These are phyloP conservation scores for Parotocinclus haroldoi DNA, from an alignment of 2,797 vertebrate species.

Conservation along the genomic window DNA sequence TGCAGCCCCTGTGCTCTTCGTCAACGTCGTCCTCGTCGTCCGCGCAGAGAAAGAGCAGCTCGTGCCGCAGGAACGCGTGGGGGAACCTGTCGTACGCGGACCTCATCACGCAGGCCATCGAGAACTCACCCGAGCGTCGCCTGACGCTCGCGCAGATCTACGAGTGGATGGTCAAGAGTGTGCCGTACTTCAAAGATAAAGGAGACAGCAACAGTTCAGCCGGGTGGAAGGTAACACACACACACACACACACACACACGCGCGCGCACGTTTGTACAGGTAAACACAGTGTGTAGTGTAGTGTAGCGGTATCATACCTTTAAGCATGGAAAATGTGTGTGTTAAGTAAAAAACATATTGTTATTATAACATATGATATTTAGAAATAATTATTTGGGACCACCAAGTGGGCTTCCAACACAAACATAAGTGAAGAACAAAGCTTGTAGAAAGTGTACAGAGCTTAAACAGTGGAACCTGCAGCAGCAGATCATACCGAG, in stretches of 20 bases:
- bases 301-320: too few relatives aligned
- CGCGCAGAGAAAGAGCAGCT: constrained; percentile 88
- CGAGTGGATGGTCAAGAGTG: constrained; percentile 98
- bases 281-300: too few relatives aligned
- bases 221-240: constrained; percentile 86
- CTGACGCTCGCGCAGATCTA: constrained; percentile 96
- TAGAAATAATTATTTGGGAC: too few relatives aligned
- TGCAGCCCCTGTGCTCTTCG: constrained; percentile 55
- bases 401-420: too few relatives aligned
- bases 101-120: constrained; percentile 95
- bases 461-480: too few relatives aligned
- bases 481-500: too few relatives aligned
- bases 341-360: too few relatives aligned
- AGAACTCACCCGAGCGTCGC: constrained; percentile 92
- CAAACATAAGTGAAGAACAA: too few relatives aligned
- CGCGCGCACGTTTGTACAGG: too few relatives aligned
- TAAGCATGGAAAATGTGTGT: too few relatives aligned
- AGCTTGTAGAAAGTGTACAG: too few relatives aligned
- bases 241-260: neutral
- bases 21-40: constrained; percentile 51
- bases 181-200: constrained; percentile 98
- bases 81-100: constrained; percentile 98
- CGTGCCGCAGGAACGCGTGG: constrained; percentile 94
- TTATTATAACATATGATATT: too few relatives aligned
- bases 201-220: constrained; percentile 97